Evolutionary conservation across 1,140 invertebrate genomes (phyloP).

Genomic region (Drosophila ogumai): DNA sequence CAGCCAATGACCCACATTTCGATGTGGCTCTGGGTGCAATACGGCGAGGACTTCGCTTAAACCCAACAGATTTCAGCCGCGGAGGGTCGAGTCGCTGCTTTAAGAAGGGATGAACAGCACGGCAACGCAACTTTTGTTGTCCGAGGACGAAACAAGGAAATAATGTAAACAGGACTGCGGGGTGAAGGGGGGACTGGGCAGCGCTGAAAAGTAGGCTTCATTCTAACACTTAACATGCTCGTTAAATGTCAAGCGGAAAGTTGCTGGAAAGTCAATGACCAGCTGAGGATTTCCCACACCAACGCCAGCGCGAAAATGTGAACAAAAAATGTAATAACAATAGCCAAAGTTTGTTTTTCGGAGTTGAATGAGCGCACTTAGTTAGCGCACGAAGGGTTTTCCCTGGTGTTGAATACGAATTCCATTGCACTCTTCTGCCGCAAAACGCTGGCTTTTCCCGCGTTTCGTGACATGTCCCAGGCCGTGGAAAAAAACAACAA

Average conservation of each 20-base stretch:
- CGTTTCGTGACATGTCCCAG: conserved; percentile 43
- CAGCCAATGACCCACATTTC: conserved; percentile 52
- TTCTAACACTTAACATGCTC: conserved; percentile 82
- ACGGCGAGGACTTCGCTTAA: conserved; percentile 19
- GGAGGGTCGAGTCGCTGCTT: conserved; percentile 11
- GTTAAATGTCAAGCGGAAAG: conserved; percentile 78
- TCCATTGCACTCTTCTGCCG: conserved; percentile 39
- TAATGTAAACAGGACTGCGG: conserved; percentile 35
- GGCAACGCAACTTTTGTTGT: conserved; percentile 67
- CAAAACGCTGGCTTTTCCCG: conserved; percentile 1
- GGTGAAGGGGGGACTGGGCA: conserved; percentile 1
- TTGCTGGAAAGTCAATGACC: conserved; percentile 77
- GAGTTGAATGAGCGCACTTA: conserved; percentile 77
- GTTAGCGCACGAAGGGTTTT: conserved; percentile 60
- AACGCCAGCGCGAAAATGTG: conserved; percentile 4
- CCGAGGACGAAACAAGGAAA: conserved; percentile 57
- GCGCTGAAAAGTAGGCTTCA: conserved; percentile 75
- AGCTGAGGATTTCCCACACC: conserved; percentile 38
- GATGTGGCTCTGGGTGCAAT: conserved; percentile 10
- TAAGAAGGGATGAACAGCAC: conserved; percentile 43
- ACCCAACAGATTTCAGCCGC: conserved; percentile 14
- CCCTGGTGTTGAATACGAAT: conserved; percentile 46
- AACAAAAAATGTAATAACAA: conserved; percentile 74
- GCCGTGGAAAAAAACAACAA: conserved; percentile 30
- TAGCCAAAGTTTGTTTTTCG: conserved; percentile 78